Base-by-base conservation (phyloP, 1,140 invertebrate genomes). In the Planococcus citri region DNA sequence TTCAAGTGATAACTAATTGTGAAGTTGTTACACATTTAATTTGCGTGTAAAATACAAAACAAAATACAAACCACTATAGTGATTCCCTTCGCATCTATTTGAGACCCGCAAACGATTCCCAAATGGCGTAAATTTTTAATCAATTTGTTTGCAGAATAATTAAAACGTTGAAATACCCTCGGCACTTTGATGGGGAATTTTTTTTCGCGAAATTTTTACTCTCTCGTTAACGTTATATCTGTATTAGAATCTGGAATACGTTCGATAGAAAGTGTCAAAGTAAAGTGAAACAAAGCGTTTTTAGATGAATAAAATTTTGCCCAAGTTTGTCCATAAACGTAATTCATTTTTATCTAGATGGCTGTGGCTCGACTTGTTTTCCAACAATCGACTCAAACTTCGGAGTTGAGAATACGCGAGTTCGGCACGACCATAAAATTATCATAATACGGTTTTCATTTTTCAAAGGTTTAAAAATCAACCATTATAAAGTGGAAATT, bases 251-350 rank as follows among this genome's bases (percentile, higher is more conserved):
- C 12, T 33, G 4, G 12, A 33, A 3, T 33, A 33, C 12, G 12
- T 33, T 33, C 29, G 29, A 51, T 17, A n/a, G n/a, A 64, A 64
- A 64, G 25, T 64, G 4, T 64, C 10, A 64, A 24, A 64, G 60
- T 64, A 64, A 64, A 64, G 60, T 27, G 60, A 64, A 64, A 64
- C 60, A 64, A 64, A 64, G 60, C 60, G 60, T 64, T 64, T 64
- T 64, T 20, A 25, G 60, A 64, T 6, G 60, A 64, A 25, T 64
- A 25, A 64, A 64, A 64, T 64, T 25, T 14, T 20, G 22, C 1
- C 6, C 6, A 64, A 64, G 14, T 64, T 64, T 64, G 60, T 64
- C 60, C 60, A 64, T 64, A 64, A 64, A 64, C 60, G 60, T 64
- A 64, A 25, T 25, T 64, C 60, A 64, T 64, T 64, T 64, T 64